These are phyloP conservation scores for Paguma larvata DNA, from an alignment of 2,797 vertebrate genomes.

Conservation along the genomic window DNA sequence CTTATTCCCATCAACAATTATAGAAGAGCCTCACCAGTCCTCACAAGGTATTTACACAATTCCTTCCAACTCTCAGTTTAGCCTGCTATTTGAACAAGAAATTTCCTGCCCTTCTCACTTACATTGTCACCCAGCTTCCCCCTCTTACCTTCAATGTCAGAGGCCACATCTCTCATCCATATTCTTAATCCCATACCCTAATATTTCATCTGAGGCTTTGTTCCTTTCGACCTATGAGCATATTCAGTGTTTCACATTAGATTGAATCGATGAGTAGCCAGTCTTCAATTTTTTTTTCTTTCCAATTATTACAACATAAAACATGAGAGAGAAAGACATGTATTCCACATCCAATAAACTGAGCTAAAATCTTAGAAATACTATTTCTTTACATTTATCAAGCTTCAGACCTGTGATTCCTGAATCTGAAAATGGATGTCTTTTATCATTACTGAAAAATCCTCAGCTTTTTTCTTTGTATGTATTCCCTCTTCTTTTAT, in stretches of 20 bases:
- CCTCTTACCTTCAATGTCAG: not conserved
- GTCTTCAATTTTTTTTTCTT: not conserved
- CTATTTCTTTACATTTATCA: not conserved
- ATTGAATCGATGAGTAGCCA: not conserved
- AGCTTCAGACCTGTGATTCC: not conserved
- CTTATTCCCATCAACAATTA: not conserved
- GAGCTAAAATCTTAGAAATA: conserved; percentile 34
- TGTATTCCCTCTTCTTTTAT: not conserved
- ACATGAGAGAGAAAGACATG: not conserved
- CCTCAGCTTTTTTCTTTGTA: not conserved
- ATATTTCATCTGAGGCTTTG: not conserved
- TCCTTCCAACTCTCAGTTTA: not conserved
- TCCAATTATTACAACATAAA: not conserved
- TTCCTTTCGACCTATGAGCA: not conserved
- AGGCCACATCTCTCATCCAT: not conserved
- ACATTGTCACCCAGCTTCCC: not conserved
- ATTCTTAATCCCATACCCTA: not conserved
- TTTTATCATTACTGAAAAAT: not conserved
- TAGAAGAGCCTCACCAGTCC: not conserved
- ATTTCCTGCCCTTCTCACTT: not conserved
- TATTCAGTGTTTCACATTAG: not conserved
- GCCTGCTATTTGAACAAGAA: not conserved
- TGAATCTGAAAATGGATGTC: not conserved
- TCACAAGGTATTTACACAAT: not conserved
- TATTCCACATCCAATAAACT: not conserved